phyloP scores from a whole-genome alignment of 1,140 invertebrate species.

The Temnothorax nylanderi region DNA sequence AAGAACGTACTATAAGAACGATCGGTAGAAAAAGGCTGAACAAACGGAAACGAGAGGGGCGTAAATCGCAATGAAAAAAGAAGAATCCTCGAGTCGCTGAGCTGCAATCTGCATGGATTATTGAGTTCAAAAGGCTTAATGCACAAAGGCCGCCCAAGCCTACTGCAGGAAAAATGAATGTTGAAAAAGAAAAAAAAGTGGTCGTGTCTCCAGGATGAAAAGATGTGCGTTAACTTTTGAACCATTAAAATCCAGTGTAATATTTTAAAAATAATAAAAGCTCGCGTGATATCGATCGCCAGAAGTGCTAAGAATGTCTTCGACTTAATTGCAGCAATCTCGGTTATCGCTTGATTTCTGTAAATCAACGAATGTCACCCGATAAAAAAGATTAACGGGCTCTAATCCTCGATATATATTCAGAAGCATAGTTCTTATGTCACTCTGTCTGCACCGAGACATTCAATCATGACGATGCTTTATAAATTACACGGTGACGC shows the following conservation, averaged over 20 bases:
- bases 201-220: constrained; percentile 25
- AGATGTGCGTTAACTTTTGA: constrained; percentile 50
- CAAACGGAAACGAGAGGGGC: background rate
- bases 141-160: constrained; percentile 58
- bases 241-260: constrained; percentile 34
- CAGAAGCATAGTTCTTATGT: constrained; percentile 35
- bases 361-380: background rate
- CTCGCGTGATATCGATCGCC: background rate
- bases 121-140: constrained; percentile 66
- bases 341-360: background rate
- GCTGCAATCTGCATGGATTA: constrained; percentile 68
- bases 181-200: constrained; percentile 32
- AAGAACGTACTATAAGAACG: background rate
- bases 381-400: constrained; percentile 47
- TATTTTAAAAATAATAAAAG: constrained; percentile 49
- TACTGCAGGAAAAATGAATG: constrained; percentile 40
- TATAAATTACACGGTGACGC: constrained; percentile 9
- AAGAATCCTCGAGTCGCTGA: constrained; percentile 45
- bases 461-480: background rate
- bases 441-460: constrained; percentile 14
- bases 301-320: background rate
- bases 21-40: background rate
- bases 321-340: background rate
- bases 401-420: background rate
- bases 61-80: constrained; percentile 12